Evolutionary conservation across 2,113 vertebrate genomes (phyloP), one percentile per base, ranked within the genome.

Genomic region (Romanogobio albipinnatus): DNA sequence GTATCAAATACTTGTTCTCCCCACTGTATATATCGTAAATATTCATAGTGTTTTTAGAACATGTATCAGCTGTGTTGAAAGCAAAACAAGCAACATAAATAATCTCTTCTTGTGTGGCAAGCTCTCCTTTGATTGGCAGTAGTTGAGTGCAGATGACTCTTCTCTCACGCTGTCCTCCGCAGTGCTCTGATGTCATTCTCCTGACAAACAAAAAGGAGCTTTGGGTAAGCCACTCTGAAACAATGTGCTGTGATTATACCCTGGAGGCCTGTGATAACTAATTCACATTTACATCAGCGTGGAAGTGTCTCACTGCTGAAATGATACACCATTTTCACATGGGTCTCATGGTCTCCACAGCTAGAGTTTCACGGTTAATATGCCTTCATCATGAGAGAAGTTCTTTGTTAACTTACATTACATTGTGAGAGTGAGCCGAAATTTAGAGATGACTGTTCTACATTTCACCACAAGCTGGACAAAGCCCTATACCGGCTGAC

Each of bases 181-280:
- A 64, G 53, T 70, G 59, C 70, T 77, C 62, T 82, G 29, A 76
- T 56, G 83, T 87, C 61, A 68, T 64, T 81, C 19, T 81, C 36
- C 62, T 68, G 62, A 68, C 61, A 88, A 90, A 92, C 87, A 92
- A 86, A 92, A 94, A 91, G 90, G 83, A 86, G 89, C 88, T 90
- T 89, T 90, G 87, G 84, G 84, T 89, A 88, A 90, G 91, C 88
- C 75, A 86, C 88, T 89, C 88, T 81, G 86, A 93, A 92, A 92
- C 89, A 93, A 92, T 90, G 86, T 87, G 86, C 71, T 59, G 76
- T 88, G 92, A 94, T 93, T 88, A 90, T 88, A 91, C 91, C 86
- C 90, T 93, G 89, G 87, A 90, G 92, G 74, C 89, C 82, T 83
- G 75, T 89, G 89, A 93, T 89, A 94, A 93, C 89, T 88, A 89